Base-by-base conservation (phyloP, 2,888 invertebrate genomes). In the Agrochola litura region DNA sequence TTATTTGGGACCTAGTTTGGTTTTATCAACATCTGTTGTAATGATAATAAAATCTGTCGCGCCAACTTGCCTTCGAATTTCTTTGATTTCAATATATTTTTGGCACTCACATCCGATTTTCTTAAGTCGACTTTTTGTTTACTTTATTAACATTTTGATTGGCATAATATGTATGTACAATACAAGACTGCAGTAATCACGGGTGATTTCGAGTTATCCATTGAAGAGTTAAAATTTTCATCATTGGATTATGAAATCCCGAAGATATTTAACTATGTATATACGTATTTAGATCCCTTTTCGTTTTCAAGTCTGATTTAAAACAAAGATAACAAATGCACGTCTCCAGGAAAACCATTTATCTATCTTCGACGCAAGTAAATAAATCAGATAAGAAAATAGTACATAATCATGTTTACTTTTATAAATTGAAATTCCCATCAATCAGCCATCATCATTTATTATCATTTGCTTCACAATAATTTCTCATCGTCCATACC, bases 401-500 rank as follows among this genome's bases (percentile, higher is more conserved):
- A 49, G 12, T 46, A 37, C 25, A 19, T 30, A 12, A 49, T 19
- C 66, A 66, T 75, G 25, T 74, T 79, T 66, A 68, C 70, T 69
- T 69, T 64, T 68, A 74, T 60, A 71, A 68, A 80, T 72, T 71
- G 49, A 61, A n/a, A 86, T 78, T 65, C 68, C 43, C 25, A 84
- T 75, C 67, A 76, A 78, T 56, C 71, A 67, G 58, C 73, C 25
- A 75, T 65, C 73, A 71, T 77, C 68, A 69, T 73, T 72, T 77
- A 76, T 74, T 78, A 83, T 72, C 58, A 66, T 88, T 79, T 81
- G 74, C 70, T 60, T 76, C 22, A 71, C 37, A 81, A 77, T 77
- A 71, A 84, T 86, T 82, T 79, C 85, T 81, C 67, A 69, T 75
- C 76, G 56, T 78, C 71, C 58, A 67, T 83, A 86, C 82, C 85